Conservation (phyloP, 2,113 vertebrate genomes). For the Zootoca vivipara region DNA sequence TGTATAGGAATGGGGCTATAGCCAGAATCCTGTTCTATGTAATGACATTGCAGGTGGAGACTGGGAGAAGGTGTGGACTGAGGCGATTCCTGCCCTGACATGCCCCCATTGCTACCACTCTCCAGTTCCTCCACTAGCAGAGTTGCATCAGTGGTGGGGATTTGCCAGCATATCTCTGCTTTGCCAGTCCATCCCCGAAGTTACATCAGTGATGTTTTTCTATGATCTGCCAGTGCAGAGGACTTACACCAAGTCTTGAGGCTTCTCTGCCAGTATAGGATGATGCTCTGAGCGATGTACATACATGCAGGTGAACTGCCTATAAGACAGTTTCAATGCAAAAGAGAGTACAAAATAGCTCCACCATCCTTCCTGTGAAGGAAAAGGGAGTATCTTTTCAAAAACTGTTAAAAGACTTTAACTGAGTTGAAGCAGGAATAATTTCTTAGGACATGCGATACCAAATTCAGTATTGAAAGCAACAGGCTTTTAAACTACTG, state of each 20-base stretch:
- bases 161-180: background rate
- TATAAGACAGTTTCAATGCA: no score
- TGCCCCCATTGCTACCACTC: background rate
- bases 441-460: background rate
- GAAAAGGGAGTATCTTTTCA: background rate
- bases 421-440: background rate
- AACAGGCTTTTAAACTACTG: rapidly evolving
- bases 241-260: background rate
- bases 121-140: background rate
- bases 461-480: rapidly evolving
- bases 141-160: background rate
- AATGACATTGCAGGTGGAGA: no score
- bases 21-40: no score
- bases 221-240: background rate
- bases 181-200: no score
- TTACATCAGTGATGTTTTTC: background rate
- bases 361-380: background rate
- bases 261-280: background rate
- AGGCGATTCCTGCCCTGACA: background rate
- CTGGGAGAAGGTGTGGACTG: no score
- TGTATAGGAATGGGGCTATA: no score
- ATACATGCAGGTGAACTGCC: background rate
- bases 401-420: background rate
- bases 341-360: conserved; percentile 48
- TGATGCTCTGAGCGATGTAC: conserved; percentile 1